Evolutionary conservation across 2,888 invertebrate genomes (phyloP).

Genomic region (Cosmia trapezina): DNA sequence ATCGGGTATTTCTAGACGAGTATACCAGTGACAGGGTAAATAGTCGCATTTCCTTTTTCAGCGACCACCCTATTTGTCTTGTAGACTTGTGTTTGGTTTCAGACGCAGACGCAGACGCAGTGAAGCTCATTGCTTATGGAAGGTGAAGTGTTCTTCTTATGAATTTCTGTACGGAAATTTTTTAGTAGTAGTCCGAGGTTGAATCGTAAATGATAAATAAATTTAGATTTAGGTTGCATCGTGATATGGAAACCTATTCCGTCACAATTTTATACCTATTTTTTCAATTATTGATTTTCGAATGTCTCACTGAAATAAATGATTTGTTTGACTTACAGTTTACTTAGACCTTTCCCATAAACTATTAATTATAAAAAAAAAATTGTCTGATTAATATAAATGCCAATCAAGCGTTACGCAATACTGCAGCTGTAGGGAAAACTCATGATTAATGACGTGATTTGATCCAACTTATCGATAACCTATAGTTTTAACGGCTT

Average conservation of each 20-base stretch:
- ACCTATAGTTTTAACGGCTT: conserved; percentile 58
- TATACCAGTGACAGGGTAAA: conserved; percentile 71
- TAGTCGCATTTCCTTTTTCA: conserved; percentile 71
- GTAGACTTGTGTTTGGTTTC: neutral
- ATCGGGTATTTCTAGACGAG: conserved; percentile 61
- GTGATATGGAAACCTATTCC: neutral
- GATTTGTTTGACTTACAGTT: neutral
- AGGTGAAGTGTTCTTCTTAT: neutral
- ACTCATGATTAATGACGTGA: conserved; percentile 47
- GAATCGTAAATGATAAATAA: neutral
- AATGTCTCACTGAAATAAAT: neutral
- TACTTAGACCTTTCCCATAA: too few relatives aligned
- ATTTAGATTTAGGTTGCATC: neutral
- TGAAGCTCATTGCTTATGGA: neutral
- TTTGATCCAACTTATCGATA: conserved; percentile 29
- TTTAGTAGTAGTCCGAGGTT: neutral
- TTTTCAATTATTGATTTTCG: neutral
- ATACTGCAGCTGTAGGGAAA: conserved; percentile 18
- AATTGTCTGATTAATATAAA: neutral
- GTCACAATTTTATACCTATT: neutral
- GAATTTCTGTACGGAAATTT: neutral
- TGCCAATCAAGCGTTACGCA: conserved; percentile 11
- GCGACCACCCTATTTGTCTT: conserved; percentile 31
- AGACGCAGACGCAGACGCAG: neutral
- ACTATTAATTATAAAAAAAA: too few relatives aligned